Percentiles rank a stretch among this genome's conserved stretches.
These are phyloP conservation scores for Harpalus rufipes DNA, from an alignment of 2,888 invertebrate genomes.

Conservation along the genomic window DNA sequence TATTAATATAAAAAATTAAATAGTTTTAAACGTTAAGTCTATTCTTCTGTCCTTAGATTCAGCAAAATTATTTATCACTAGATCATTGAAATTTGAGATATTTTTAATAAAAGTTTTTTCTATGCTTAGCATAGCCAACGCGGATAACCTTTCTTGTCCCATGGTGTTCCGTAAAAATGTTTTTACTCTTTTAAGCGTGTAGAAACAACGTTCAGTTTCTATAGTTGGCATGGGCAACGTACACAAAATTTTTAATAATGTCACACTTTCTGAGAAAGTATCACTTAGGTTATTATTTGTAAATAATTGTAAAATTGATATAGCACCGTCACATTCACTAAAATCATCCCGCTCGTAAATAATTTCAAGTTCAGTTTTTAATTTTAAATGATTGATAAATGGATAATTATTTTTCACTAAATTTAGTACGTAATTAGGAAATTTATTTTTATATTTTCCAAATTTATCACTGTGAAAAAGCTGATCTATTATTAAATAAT, in stretches of 20 bases:
- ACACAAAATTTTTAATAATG: conserved; percentile 41
- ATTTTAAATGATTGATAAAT: conserved; percentile 50
- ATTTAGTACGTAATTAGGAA: conserved; percentile 47
- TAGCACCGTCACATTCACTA: background rate
- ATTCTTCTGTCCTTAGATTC: conserved; percentile 28
- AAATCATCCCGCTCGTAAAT: background rate
- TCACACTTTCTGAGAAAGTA: conserved; percentile 18
- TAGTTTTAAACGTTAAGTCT: conserved; percentile 23
- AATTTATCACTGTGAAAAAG: conserved; percentile 19
- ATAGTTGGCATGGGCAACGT: conserved; percentile 17
- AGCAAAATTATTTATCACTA: conserved; percentile 12
- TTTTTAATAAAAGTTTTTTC: background rate
- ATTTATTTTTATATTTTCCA: conserved; percentile 50
- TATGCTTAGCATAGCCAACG: conserved; percentile 4
- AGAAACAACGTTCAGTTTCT: conserved; percentile 20
- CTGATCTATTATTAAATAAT: conserved; percentile 14
- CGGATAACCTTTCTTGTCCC: background rate
- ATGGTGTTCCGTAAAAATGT: conserved; percentile 34
- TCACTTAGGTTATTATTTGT: conserved; percentile 1
- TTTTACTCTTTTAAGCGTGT: conserved; percentile 16
- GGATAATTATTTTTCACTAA: conserved; percentile 48
- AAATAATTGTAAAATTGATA: conserved; percentile 3
- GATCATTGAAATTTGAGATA: conserved; percentile 29
- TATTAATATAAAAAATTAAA: too few species aligned
- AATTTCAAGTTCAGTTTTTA: conserved; percentile 64